Evolutionary conservation across 2,113 vertebrate genomes (phyloP), one percentile per base, ranked within the genome.

Genomic region (Actenoides lindsayi): DNA sequence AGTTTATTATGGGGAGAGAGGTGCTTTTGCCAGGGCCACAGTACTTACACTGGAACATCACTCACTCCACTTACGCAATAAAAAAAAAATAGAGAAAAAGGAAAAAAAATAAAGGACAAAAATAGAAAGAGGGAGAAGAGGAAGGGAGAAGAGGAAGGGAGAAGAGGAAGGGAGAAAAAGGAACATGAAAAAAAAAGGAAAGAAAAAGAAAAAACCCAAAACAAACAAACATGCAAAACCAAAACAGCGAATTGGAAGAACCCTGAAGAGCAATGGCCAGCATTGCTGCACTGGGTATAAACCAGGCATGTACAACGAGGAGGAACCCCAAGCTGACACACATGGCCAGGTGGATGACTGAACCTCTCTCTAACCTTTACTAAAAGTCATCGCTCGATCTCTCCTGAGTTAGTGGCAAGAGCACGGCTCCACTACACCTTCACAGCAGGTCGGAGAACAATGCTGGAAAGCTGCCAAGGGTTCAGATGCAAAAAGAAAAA

Each of bases 81-180:
- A 57, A 28, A 33, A 39, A 13, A 13, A 41, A 41, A 13, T 12
- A 41, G 41, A 13, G 41, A 13, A 13, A 41, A 13, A 13, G 13
- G 12, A 13, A 13, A 41, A 13, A 13, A 41, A 41, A 41, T 11
- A 20, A 21, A 19, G 5, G 48, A 1, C 1, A 0, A 83, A 39
- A 17, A 28, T 37, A 13, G 41, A 41, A 41, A 13, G 41, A 41
- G 41, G 41, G 41, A 13, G 41, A 13, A 41, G 41, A 13, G 13
- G 13, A 13, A 13, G 21, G 5, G 48, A 1, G 1, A 0, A 13
- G 41, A 41, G 13, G 41, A 12, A 41, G 39, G 39, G 39, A 12
- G 39, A 12, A 41, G 39, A 12, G 13, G 11, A 12, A 12, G 18
- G 5, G 46, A 1, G 1, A 0, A 3, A 17, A 15, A 27, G n/a